Base-by-base conservation (phyloP, 2,797 vertebrate species). In the Eutrigla gurnardus region DNA sequence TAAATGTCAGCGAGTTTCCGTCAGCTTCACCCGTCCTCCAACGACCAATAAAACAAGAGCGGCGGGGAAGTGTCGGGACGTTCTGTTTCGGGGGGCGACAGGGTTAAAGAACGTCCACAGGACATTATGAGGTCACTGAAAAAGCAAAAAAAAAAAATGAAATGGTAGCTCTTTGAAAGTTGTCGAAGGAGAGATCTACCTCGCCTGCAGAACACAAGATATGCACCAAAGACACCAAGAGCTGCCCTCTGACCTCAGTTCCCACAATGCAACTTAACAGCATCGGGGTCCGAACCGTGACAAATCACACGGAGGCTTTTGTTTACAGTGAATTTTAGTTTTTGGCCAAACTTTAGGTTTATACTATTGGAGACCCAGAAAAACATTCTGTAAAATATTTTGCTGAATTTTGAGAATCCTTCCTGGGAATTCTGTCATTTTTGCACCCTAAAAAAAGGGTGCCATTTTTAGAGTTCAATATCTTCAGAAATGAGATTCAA, bases 1-100 rank as follows among this genome's bases (percentile, higher is more conserved):
- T 17, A 77, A 74, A 82, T 80, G 74, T 85, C 84, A 80, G 33
- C 61, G 9, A 4, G 15, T 53, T 61, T 59, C 25, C 15, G 49
- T 70, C 13, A 37, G 33, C 40, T 4, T 3, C 14, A 45, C 25
- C 42, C 13, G 40, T 40, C 43, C 36, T 58, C 52, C 5, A 7
- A 7, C 9, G 14, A 25, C 36, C 7, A 49, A 63, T 35, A 39
- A 35, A 37, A 25, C 10, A 10, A 25, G 25, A 11, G 47, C 47
- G 17, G 18, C 4, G 4, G 25, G 33, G 50, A 36, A 65, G 45
- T 8, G 15, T 37, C n/a, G 15, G 14, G 36, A 47, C 43, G 57
- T 52, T 15, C 32, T 25, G 25, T 25, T 25, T 25, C 25, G 25
- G 25, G 25, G 25, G 25, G 25, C 25, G 25, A 25, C 25, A 2